Percentiles rank a stretch among this genome's conserved stretches.
Evolutionary conservation across 2,888 invertebrate species (phyloP).

Genomic region (Autographa pulchrina): DNA sequence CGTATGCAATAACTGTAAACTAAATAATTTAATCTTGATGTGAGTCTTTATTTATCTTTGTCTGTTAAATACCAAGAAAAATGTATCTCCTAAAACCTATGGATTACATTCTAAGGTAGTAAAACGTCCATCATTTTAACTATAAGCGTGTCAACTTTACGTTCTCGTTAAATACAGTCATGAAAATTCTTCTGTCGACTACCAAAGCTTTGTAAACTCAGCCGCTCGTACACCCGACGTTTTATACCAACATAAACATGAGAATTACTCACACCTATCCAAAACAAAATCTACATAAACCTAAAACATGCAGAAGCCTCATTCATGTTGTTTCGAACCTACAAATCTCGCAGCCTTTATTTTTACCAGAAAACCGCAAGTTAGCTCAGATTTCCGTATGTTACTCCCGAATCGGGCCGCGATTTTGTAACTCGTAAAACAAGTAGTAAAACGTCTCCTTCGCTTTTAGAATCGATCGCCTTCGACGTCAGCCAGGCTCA

Average conservation of each 20-base stretch:
- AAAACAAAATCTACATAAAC: conserved; percentile 48
- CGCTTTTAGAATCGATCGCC: conserved; percentile 77
- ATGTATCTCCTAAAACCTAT: no score
- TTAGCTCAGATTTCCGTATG: conserved; percentile 62
- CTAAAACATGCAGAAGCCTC: conserved; percentile 61
- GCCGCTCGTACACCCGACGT: conserved; percentile 10
- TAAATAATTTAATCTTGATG: no score
- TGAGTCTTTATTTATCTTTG: no score
- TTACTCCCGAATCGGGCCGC: conserved; percentile 70
- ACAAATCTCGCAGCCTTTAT: conserved; percentile 75
- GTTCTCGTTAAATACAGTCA: background rate
- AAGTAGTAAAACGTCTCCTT: conserved; percentile 77
- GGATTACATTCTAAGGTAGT: background rate
- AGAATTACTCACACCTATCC: conserved; percentile 44
- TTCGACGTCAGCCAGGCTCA: conserved; percentile 63
- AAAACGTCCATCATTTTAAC: background rate
- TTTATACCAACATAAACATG: conserved; percentile 44
- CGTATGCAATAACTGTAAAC: background rate
- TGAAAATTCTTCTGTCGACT: background rate
- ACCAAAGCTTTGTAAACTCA: background rate
- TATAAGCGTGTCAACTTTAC: background rate
- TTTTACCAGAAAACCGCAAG: conserved; percentile 71
- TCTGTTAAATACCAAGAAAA: no score
- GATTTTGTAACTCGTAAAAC: conserved; percentile 79
- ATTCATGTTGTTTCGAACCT: conserved; percentile 60